A percentile compares a stretch with the other conserved stretches of the same genome.
These are phyloP conservation scores for Coenonympha glycerion DNA, from an alignment of 2,888 invertebrate species.

Conservation along the genomic window DNA sequence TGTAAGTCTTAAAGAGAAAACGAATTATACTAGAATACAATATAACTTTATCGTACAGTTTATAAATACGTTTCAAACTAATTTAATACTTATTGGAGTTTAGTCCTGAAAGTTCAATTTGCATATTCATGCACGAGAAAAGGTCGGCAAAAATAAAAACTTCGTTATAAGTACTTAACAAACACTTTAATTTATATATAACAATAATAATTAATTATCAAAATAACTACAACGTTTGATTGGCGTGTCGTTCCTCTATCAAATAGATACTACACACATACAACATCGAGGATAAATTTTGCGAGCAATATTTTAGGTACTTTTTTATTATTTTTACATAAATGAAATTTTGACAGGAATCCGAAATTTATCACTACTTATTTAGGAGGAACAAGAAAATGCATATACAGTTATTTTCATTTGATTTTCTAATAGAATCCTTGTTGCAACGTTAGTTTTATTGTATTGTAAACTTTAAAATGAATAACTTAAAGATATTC, in stretches of 20 bases:
- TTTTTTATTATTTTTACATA: slow-evolving; percentile 7
- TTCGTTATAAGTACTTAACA: slow-evolving; percentile 57
- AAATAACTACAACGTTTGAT: slow-evolving; percentile 54
- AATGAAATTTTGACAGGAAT: slow-evolving; percentile 17
- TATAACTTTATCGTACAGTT: too few relatives aligned
- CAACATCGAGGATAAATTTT: slow-evolving; percentile 26
- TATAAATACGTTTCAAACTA: too few relatives aligned
- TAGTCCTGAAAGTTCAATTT: too few relatives aligned
- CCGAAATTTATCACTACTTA: slow-evolving; percentile 18
- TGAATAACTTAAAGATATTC: too few relatives aligned
- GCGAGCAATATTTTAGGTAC: slow-evolving; percentile 15
- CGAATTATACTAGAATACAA: too few relatives aligned
- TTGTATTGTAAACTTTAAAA: too few relatives aligned
- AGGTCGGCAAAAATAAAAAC: slow-evolving; percentile 35
- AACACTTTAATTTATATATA: slow-evolving; percentile 63
- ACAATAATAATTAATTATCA: slow-evolving; percentile 66
- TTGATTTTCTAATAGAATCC: slow-evolving; percentile 3
- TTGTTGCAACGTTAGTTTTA: too few relatives aligned
- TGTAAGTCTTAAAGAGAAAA: too few relatives aligned
- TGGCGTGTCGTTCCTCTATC: slow-evolving; percentile 41
- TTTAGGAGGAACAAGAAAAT: slow-evolving; percentile 20
- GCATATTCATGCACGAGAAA: too few relatives aligned
- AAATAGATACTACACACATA: slow-evolving; percentile 24
- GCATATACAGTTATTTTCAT: slow-evolving; percentile 8
- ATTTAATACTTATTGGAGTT: too few relatives aligned